Base-by-base conservation (phyloP, 1,140 invertebrate genomes). In the Drosophila fuyamai region DNA sequence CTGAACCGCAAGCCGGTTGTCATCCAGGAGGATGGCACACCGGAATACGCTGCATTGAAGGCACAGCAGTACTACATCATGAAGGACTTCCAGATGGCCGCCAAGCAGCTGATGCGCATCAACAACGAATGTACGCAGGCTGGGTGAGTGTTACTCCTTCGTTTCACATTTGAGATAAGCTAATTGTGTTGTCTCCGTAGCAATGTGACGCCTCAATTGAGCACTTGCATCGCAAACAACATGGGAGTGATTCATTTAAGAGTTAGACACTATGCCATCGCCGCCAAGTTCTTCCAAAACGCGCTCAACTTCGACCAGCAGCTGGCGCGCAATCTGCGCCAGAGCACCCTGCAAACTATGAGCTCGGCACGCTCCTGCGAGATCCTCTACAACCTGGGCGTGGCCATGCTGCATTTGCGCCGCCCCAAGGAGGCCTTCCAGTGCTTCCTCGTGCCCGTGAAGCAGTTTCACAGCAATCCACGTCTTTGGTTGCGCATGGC, bases 401-500 rank as follows among this genome's bases (percentile, higher is more conserved):
- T 99, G 35, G 95, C 97, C 51, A 93, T 98, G 68, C 93, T 99
- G 23, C 96, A 97, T 85, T 95, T 96, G 41, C 95, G 96, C 46
- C 95, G 97, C 79, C 94, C 97, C 2, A 93, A 94, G 62, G 95
- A 96, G 80, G 98, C 98, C 1, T 99, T 99, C 93, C 97, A 98
- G 85, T 98, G 97, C 93, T 94, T 99, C 7, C 95, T 96, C n/a
- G 96, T 97, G 92, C 96, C 96, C 23, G 95, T 97, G 0, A 95
- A 97, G 75, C 95, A 96, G 51, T 97, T 97, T 83, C 96, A 97
- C 59, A 96, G 95, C 77, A 98, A 98, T 93, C 96, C 97, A 1
- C 94, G 97, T 53, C 94, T 99, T 4, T 99, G 98, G 98, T 92
- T 98, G 35, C 94, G 98, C 75, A 94, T 99, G 79, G 97, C 98